A percentile compares a stretch with the other conserved stretches of the same genome.
Evolutionary conservation across 2,113 vertebrate species (phyloP).

Genomic region (Lepus timidus): DNA sequence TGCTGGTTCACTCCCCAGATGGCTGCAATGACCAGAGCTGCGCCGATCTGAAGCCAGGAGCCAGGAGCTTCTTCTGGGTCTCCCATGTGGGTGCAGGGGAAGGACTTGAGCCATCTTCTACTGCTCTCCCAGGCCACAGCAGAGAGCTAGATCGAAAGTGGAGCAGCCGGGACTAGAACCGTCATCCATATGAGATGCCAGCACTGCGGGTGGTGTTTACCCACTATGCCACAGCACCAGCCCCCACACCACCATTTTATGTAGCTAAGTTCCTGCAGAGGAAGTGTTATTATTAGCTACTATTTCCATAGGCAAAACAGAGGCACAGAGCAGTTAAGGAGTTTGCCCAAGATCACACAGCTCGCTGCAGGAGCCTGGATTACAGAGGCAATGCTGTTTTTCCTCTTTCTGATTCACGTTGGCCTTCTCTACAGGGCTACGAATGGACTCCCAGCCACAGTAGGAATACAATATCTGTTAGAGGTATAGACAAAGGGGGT

Average conservation of each 20-base stretch:
- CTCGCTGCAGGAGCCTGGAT: constrained; percentile 3
- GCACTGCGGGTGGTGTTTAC: no score
- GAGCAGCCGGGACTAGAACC: no score
- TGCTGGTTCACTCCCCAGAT: no score
- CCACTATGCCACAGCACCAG: no score
- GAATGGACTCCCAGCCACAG: neutral
- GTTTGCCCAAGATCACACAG: constrained; percentile 25
- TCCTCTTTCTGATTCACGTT: neutral
- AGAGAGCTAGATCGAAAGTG: no score
- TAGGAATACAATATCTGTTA: neutral
- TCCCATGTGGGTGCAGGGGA: no score
- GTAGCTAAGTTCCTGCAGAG: neutral
- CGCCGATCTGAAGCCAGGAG: no score
- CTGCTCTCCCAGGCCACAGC: no score
- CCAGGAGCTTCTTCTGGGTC: no score
- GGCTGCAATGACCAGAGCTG: no score
- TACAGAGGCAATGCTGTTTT: neutral
- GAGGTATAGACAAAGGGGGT: neutral
- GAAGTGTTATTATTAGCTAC: neutral
- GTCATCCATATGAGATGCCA: no score
- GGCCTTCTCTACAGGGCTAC: neutral
- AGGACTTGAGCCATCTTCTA: no score
- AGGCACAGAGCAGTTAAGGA: constrained; percentile 35
- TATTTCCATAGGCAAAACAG: constrained; percentile 26
- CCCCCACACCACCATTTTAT: neutral